Evolutionary conservation across 2,888 invertebrate genomes (phyloP).

Genomic region (Hoplodrina ambigua): DNA sequence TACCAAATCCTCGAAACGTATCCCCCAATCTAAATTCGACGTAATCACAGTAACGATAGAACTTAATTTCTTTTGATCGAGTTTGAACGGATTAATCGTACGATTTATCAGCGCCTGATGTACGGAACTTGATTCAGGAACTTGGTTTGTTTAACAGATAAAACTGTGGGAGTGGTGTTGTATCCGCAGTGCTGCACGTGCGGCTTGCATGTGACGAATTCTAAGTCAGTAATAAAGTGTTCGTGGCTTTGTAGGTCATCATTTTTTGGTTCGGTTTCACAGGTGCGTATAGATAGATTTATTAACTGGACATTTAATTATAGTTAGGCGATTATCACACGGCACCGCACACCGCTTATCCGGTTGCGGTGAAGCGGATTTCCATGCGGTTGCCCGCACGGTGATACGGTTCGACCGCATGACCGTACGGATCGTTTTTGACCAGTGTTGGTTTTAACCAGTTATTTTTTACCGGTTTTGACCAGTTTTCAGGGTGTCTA

Average conservation of each 20-base stretch:
- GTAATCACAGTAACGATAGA: constrained; percentile 38
- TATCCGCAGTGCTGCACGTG: constrained; percentile 64
- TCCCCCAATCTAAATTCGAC: constrained; percentile 39
- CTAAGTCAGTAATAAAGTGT: not conserved
- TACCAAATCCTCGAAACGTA: constrained; percentile 18
- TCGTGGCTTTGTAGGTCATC: not conserved
- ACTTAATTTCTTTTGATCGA: constrained; percentile 53
- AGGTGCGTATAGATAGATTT: not conserved
- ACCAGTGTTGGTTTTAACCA: no score
- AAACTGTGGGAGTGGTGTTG: constrained; percentile 66
- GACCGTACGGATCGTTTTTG: no score
- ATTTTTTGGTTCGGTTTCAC: not conserved
- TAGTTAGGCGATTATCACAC: no score
- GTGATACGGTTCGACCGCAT: no score
- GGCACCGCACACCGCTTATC: no score
- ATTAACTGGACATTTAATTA: no score
- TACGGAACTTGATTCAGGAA: constrained; percentile 65
- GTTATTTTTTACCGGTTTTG: no score
- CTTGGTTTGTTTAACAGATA: constrained; percentile 76
- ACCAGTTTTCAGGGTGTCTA: no score
- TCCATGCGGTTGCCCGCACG: no score
- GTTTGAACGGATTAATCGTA: constrained; percentile 54
- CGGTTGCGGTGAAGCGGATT: no score
- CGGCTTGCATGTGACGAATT: constrained; percentile 64
- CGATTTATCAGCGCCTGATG: constrained; percentile 65